A percentile compares a stretch with the other conserved stretches of the same genome.
Evolutionary conservation across 2,888 invertebrate species (phyloP).

Genomic region (Toxonevra muliebris): DNA sequence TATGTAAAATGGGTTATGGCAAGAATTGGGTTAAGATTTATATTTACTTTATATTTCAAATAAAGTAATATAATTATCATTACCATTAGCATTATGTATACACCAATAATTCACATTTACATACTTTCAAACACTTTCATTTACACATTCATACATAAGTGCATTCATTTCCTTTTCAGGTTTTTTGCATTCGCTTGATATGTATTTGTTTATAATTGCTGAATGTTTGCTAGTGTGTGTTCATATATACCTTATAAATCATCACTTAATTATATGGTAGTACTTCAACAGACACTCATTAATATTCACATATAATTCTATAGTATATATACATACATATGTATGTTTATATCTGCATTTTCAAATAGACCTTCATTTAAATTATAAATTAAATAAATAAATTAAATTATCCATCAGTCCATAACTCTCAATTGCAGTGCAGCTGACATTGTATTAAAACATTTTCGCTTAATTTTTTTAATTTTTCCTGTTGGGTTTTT

Average conservation of each 20-base stretch:
- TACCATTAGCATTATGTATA: no score
- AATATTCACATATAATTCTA: no score
- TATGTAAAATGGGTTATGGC: no score
- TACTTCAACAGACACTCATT: neutral
- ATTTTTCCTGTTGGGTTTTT: neutral
- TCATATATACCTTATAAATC: no score
- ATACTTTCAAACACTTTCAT: neutral
- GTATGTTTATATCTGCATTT: neutral
- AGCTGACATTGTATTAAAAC: no score
- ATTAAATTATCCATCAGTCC: conserved; percentile 44
- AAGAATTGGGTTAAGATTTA: no score
- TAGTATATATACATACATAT: neutral
- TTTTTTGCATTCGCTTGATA: no score
- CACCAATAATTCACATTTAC: neutral
- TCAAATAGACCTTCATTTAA: neutral
- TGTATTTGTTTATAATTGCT: no score
- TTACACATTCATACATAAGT: neutral
- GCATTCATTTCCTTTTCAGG: no score
- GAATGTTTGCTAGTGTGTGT: no score
- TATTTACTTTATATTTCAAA: no score
- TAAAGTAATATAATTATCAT: no score
- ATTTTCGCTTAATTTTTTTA: conserved; percentile 4
- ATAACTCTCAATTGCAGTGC: conserved; percentile 39
- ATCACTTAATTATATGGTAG: neutral
- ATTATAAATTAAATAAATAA: conserved; percentile 7